Percentiles rank a stretch among this genome's conserved stretches.
phyloP scores from a whole-genome alignment of 2,797 vertebrate genomes.

The Adelosebastes latens region DNA sequence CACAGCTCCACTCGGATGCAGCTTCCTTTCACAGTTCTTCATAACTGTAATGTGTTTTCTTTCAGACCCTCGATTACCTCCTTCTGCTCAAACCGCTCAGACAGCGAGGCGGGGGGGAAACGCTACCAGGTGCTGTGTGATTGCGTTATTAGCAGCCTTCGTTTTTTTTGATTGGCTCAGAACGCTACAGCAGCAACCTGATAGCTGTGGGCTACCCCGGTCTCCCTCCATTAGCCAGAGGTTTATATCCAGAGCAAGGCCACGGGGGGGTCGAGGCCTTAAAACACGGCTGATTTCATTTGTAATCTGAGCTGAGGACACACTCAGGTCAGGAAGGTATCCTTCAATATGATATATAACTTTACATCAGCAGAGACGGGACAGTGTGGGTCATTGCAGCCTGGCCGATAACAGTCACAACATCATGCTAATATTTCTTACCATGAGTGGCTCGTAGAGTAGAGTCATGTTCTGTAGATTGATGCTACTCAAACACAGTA shows the following conservation, averaged over 20 bases:
- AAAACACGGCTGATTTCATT: slow-evolving; percentile 36
- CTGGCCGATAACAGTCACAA: not conserved
- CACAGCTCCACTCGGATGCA: not conserved
- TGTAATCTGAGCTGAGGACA: slow-evolving; percentile 37
- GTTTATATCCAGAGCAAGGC: slow-evolving; percentile 35
- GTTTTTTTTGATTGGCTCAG: not conserved
- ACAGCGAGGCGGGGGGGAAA: not conserved
- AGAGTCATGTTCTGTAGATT: not conserved
- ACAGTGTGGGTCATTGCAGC: not conserved
- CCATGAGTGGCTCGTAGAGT: not conserved
- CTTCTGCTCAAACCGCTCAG: not conserved
- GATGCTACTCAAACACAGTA: not conserved
- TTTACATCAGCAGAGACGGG: not conserved
- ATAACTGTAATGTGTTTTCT: not conserved
- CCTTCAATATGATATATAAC: not conserved
- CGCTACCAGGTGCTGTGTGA: not conserved
- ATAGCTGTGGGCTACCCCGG: not conserved
- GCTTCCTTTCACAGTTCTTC: not conserved
- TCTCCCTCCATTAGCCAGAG: slow-evolving; percentile 20
- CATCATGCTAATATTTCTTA: not conserved
- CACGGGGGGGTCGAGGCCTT: not conserved
- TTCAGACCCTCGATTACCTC: not conserved
- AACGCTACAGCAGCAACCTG: not conserved
- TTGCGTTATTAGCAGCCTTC: slow-evolving; percentile 7
- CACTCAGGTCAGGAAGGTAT: slow-evolving; percentile 2